These are phyloP conservation scores for Lithophane leautieri DNA, from an alignment of 2,888 invertebrate genomes.

Conservation along the genomic window DNA sequence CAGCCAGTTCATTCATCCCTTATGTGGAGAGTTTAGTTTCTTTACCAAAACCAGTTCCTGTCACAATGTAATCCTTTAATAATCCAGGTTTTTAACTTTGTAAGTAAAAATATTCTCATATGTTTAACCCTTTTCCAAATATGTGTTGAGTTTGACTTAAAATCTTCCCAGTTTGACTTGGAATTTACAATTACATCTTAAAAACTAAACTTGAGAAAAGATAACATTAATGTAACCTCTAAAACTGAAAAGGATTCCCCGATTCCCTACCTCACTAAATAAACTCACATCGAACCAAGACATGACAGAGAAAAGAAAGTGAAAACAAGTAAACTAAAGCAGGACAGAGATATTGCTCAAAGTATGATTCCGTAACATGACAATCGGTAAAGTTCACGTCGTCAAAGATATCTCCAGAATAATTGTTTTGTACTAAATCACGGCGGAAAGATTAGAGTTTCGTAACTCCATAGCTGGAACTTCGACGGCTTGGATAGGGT, in stretches of 20 bases:
- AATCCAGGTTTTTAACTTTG: background rate
- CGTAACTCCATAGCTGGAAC: constrained; percentile 59
- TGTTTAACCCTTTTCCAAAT: background rate
- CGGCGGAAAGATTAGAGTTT: constrained; percentile 66
- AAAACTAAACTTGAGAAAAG: background rate
- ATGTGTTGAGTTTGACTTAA: background rate
- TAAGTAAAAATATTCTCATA: background rate
- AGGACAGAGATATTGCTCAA: constrained; percentile 39
- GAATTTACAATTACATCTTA: background rate
- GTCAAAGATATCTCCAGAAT: constrained; percentile 65
- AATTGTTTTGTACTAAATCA: constrained; percentile 69
- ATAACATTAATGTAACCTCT: background rate
- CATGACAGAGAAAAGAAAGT: constrained; percentile 19
- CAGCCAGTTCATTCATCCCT: constrained; percentile 39
- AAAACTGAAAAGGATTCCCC: constrained; percentile 1
- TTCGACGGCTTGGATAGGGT: constrained; percentile 51
- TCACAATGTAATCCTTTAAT: background rate
- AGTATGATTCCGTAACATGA: constrained; percentile 54
- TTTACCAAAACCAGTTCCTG: background rate
- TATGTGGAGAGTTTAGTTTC: constrained; percentile 13
- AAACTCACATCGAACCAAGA: constrained; percentile 13
- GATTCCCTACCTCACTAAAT: background rate
- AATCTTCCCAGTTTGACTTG: background rate
- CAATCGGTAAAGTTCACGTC: constrained; percentile 62
- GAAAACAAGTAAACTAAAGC: constrained; percentile 23